Conservation (phyloP, 2,797 vertebrate genomes). For the Nothura maculosa region DNA sequence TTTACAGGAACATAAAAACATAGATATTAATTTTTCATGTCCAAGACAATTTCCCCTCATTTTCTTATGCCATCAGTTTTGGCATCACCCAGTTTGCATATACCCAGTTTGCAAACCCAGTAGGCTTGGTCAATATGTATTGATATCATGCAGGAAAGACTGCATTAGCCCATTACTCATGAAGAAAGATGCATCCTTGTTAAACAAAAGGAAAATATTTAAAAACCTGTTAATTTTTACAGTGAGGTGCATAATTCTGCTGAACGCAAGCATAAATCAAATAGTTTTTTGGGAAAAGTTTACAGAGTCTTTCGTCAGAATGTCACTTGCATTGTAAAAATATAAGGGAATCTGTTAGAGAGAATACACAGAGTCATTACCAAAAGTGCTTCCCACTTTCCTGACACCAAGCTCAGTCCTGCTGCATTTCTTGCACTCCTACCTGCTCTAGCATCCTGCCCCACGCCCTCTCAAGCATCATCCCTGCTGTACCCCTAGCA, state of each 20-base stretch:
- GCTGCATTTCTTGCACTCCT: neutral
- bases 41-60: neutral
- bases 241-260: neutral
- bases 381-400: neutral
- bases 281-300: conserved; percentile 19
- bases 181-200: neutral
- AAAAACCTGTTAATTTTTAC: conserved; percentile 40
- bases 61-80: neutral
- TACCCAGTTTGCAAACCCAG: neutral
- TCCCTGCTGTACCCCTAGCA: neutral
- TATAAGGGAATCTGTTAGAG: conserved; percentile 21
- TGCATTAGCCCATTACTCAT: neutral
- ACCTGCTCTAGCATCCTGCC: neutral
- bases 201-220: conserved; percentile 29
- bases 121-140: neutral
- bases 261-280: conserved; percentile 7
- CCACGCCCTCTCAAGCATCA: neutral
- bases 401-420: neutral
- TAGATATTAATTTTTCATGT: neutral
- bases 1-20: neutral
- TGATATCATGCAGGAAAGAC: neutral
- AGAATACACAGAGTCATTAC: neutral
- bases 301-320: conserved; percentile 50
- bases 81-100: neutral
- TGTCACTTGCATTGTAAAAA: conserved; percentile 32